Conservation (phyloP, 2,888 invertebrate species). For the Agrotis segetum region DNA sequence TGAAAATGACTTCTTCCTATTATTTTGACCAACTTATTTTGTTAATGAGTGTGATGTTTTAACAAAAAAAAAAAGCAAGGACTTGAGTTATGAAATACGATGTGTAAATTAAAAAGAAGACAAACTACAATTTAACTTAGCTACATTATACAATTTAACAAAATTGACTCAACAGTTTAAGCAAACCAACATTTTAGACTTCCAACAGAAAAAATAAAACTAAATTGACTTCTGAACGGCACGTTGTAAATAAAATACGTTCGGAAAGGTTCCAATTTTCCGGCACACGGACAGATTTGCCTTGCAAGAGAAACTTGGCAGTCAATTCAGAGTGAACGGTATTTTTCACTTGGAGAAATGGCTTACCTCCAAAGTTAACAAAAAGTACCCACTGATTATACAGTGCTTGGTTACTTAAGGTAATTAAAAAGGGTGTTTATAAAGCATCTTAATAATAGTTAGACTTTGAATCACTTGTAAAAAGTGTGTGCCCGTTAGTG, state of each 20-base stretch:
- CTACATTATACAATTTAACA: background rate
- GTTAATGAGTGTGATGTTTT: no score
- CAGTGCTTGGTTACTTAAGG: background rate
- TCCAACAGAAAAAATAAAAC: conserved; percentile 23
- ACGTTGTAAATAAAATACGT: conserved; percentile 73
- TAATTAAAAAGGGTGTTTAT: conserved; percentile 23
- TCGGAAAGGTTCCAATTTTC: conserved; percentile 76
- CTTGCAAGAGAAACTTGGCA: conserved; percentile 77
- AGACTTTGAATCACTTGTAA: background rate
- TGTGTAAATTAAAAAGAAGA: no score
- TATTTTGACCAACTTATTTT: no score
- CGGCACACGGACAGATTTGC: conserved; percentile 75
- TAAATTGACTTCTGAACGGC: conserved; percentile 42
- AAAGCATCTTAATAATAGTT: no score
- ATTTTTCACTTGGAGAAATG: conserved; percentile 73
- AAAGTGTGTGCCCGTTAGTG: background rate
- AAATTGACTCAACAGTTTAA: conserved; percentile 10
- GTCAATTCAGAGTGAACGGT: conserved; percentile 68
- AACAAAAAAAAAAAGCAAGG: no score
- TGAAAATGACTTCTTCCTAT: no score
- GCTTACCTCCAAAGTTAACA: conserved; percentile 57
- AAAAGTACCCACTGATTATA: conserved; percentile 20
- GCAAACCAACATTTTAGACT: background rate
- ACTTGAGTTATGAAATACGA: no score
- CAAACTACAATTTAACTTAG: background rate